phyloP scores from a whole-genome alignment of 2,113 vertebrate species.

The Chelonoidis abingdonii region DNA sequence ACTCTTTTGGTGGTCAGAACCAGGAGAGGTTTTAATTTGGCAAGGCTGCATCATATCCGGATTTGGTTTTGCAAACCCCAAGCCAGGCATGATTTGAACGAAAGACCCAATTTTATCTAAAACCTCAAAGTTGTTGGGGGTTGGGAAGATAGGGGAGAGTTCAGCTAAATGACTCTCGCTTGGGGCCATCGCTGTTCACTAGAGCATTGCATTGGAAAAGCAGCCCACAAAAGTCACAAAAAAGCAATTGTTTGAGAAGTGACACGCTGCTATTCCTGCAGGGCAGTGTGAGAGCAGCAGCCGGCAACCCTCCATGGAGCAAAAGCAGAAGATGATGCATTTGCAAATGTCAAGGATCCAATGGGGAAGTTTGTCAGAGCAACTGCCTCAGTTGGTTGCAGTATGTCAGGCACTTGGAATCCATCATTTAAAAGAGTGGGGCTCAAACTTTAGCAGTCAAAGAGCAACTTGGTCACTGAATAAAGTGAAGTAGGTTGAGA shows the following conservation, averaged over 20 bases:
- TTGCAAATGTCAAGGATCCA: neutral
- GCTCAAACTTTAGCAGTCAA: too few species aligned
- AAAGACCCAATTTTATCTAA: neutral
- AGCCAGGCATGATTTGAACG: neutral
- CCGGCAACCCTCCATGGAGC: neutral
- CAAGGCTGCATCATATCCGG: neutral
- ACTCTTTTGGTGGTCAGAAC: neutral
- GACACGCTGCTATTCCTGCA: neutral
- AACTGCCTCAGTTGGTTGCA: neutral
- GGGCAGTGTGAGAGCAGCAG: neutral
- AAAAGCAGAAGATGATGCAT: neutral
- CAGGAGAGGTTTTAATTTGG: neutral
- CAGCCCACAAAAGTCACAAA: neutral
- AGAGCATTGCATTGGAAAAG: neutral
- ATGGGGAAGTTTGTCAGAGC: neutral
- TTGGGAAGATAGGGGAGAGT: neutral
- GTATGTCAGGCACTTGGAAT: neutral
- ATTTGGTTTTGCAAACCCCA: neutral
- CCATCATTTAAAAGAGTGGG: too few species aligned
- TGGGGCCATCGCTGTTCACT: neutral
- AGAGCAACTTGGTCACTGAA: too few species aligned
- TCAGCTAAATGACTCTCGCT: neutral
- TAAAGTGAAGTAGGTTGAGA: too few species aligned
- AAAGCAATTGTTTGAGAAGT: neutral
- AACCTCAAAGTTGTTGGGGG: neutral